phyloP scores from a whole-genome alignment of 2,113 vertebrate species.

The Orientallactaga bullata region DNA sequence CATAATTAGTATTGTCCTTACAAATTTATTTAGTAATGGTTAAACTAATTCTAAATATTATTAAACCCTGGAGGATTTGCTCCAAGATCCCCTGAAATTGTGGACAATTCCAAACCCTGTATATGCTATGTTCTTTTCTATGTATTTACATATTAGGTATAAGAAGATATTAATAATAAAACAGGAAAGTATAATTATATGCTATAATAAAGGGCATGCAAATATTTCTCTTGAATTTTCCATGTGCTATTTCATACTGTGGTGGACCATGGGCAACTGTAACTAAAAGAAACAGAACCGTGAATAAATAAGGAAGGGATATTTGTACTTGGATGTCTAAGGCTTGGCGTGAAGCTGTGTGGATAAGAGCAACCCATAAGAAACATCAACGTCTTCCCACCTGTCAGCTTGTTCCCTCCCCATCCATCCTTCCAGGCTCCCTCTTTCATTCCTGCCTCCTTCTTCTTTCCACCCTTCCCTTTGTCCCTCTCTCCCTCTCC shows the following conservation, averaged over 20 bases:
- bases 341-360: not conserved
- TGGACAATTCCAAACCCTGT: not conserved
- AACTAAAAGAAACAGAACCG: not conserved
- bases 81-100: not conserved
- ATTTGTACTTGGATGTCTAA: not conserved
- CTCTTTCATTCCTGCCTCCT: not conserved
- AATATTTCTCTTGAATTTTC: not conserved
- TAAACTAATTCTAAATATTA: conserved; percentile 39
- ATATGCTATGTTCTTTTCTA: not conserved
- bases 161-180: not conserved
- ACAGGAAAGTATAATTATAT: not conserved
- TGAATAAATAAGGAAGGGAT: not conserved
- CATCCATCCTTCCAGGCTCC: too few relatives aligned
- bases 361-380: not conserved
- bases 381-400: not conserved
- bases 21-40: conserved; percentile 57
- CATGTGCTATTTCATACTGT: not conserved
- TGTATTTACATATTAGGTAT: not conserved
- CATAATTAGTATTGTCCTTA: conserved; percentile 22
- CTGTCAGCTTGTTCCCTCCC: not conserved
- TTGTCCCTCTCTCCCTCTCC: not conserved
- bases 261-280: not conserved
- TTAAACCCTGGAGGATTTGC: not conserved
- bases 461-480: not conserved
- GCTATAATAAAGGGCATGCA: not conserved